These are phyloP conservation scores for Parapsyche elsis DNA, from an alignment of 1,140 invertebrate species.

Conservation along the genomic window DNA sequence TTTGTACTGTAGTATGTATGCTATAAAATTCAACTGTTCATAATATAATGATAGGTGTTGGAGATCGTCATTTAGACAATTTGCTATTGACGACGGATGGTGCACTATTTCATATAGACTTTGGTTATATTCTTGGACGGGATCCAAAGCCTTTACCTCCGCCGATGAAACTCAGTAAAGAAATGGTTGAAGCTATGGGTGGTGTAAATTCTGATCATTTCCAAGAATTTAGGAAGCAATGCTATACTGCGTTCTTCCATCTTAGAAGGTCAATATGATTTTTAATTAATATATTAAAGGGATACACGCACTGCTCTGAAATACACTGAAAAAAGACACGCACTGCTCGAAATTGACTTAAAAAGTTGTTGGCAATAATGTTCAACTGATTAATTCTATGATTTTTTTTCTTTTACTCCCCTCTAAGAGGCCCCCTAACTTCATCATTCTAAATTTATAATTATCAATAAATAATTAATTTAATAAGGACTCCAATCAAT, in stretches of 20 bases:
- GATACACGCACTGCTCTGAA: too few species aligned
- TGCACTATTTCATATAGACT: constrained; percentile 98
- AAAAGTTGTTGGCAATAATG: too few species aligned
- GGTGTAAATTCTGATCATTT: constrained; percentile 93
- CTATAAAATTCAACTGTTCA: constrained; percentile 11
- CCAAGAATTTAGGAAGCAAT: constrained; percentile 93
- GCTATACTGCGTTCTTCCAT: constrained; percentile 96
- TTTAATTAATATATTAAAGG: constrained; percentile 6
- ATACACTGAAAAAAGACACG: too few species aligned
- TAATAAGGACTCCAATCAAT: too few species aligned
- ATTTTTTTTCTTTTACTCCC: too few species aligned
- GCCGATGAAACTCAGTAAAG: constrained; percentile 98
- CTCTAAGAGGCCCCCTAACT: too few species aligned
- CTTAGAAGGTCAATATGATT: constrained; percentile 75
- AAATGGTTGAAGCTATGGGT: constrained; percentile 99
- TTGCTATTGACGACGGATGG: constrained; percentile 89
- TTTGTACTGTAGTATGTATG: background rate
- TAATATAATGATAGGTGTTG: constrained; percentile 78
- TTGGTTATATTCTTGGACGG: constrained; percentile 97
- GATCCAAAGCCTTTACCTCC: constrained; percentile 98
- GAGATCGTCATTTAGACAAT: constrained; percentile 98
- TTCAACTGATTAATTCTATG: too few species aligned
- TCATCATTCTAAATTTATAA: too few species aligned
- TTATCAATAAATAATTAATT: too few species aligned
- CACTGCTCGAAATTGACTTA: too few species aligned